phyloP scores from a whole-genome alignment of 2,113 vertebrate genomes.

The Platichthys flesus region DNA sequence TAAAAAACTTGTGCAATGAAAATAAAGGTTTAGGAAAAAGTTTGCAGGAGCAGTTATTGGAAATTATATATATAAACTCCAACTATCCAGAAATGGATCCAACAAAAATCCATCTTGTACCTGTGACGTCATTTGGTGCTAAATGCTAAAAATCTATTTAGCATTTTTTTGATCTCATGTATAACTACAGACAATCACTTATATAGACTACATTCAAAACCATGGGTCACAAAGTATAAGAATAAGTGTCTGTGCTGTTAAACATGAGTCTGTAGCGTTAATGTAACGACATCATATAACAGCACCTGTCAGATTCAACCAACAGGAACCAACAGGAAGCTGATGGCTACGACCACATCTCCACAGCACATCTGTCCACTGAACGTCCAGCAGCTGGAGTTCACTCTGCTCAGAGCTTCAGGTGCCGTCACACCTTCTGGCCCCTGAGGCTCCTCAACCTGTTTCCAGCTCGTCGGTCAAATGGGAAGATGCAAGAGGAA shows the following conservation, averaged over 20 bases:
- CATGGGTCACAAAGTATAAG: too few relatives aligned
- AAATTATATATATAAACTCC: neutral
- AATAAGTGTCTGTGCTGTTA: too few relatives aligned
- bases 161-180: too few relatives aligned
- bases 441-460: constrained; percentile 25
- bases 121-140: too few relatives aligned
- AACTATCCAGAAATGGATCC: too few relatives aligned
- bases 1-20: neutral
- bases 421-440: neutral
- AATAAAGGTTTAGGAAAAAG: neutral
- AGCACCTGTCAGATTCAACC: neutral
- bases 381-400: neutral
- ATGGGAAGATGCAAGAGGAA: constrained; percentile 23
- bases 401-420: neutral
- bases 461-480: constrained; percentile 13
- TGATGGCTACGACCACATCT: neutral
- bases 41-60: neutral
- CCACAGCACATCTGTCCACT: neutral
- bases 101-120: too few relatives aligned
- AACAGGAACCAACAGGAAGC: neutral
- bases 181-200: too few relatives aligned
- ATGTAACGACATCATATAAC: neutral
- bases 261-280: neutral
- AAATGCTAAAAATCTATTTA: too few relatives aligned
- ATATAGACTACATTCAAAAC: too few relatives aligned